phyloP scores from a whole-genome alignment of 2,797 vertebrate species.

The Parauchenoglanis punctatus region DNA sequence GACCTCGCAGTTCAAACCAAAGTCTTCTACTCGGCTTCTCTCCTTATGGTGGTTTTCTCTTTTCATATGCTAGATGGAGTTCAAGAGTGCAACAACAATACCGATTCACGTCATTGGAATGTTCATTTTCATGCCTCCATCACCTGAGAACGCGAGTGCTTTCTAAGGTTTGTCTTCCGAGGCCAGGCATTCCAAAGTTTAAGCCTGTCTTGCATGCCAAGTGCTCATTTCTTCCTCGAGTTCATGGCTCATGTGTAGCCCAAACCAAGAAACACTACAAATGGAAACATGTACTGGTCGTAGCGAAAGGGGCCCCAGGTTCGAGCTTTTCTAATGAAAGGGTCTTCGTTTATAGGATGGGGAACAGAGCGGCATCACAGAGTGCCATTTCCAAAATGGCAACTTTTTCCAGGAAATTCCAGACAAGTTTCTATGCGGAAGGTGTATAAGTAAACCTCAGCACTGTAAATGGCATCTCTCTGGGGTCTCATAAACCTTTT shows the following conservation, averaged over 20 bases:
- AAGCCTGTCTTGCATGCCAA: background rate
- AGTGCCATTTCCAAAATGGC: no score
- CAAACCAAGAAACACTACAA: background rate
- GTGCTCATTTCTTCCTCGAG: background rate
- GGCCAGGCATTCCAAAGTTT: background rate
- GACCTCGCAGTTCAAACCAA: background rate
- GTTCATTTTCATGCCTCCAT: background rate
- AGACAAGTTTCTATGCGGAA: background rate
- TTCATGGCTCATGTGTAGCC: background rate
- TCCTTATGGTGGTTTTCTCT: background rate
- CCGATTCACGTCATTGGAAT: background rate
- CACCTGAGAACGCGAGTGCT: background rate
- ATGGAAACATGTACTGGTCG: background rate
- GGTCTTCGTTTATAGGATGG: background rate
- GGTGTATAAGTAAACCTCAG: background rate
- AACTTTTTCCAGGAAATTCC: background rate
- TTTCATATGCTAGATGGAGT: background rate
- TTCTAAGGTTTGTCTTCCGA: background rate
- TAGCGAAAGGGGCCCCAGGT: background rate
- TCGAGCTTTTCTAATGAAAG: background rate
- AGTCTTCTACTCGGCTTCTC: background rate
- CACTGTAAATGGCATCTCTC: background rate
- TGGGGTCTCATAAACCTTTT: background rate
- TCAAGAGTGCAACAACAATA: background rate
- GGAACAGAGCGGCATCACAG: background rate